Evolutionary conservation across 2,113 vertebrate genomes (phyloP).

Genomic region (Syngnathus floridae): DNA sequence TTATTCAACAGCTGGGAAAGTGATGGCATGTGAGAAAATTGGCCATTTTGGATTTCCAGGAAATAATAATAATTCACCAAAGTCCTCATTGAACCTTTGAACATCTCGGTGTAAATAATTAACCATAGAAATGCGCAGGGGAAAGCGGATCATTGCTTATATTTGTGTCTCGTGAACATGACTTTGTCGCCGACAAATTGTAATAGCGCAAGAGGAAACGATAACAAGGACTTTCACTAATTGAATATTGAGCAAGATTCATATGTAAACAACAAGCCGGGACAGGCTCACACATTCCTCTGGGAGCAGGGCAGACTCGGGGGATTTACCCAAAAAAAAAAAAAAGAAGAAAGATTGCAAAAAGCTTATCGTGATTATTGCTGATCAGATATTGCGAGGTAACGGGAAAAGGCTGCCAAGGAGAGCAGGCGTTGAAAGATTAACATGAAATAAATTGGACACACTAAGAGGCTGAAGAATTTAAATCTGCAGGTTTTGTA

Average conservation of each 20-base stretch:
- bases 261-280: slow-evolving; percentile 29
- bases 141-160: background rate
- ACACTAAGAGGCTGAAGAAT: background rate
- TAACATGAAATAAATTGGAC: background rate
- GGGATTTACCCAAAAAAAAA: background rate
- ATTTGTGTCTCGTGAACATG: background rate
- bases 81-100: slow-evolving; percentile 1
- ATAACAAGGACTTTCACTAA: background rate
- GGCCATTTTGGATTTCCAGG: background rate
- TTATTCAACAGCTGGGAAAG: background rate
- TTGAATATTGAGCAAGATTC: slow-evolving; percentile 25
- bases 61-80: background rate
- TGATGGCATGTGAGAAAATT: background rate
- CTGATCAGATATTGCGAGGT: background rate
- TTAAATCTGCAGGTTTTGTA: background rate
- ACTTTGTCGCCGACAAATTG: background rate
- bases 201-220: background rate
- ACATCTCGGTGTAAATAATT: background rate
- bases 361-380: background rate
- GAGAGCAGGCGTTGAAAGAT: background rate
- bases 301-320: background rate
- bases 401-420: background rate
- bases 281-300: slow-evolving; percentile 15
- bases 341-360: slow-evolving; percentile 8
- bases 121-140: background rate